Evolutionary conservation across 2,113 vertebrate species (phyloP), one percentile per base, ranked within the genome.

Genomic region (Pachyramphus minor): DNA sequence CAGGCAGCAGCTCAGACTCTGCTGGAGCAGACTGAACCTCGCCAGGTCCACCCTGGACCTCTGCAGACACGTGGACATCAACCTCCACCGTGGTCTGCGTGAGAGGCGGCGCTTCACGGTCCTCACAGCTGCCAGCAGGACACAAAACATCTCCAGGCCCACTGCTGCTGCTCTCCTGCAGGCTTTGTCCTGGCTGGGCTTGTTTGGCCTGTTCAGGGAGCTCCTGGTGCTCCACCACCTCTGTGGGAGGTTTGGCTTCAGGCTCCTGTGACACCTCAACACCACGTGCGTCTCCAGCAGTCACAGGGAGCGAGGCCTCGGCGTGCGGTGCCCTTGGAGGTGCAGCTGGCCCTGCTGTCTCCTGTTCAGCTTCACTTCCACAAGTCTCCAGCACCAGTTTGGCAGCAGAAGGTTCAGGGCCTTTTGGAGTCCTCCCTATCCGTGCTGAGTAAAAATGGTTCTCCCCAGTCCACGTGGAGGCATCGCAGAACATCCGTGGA

Each of bases 291-390:
- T 23, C 59, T 12, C 19, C 4, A 6, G 72, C 45, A 3, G 78
- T 3, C 8, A 0, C 35, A 13, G 39, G 4, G 16, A 12, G 6
- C 0, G 0, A 14, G 19, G 0, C 8, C 21, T 68, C 9, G 0
- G 44, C 0, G 1, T 3, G 9, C 22, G 4, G 49, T 1, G 23
- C n/a, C 8, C 1, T 3, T 1, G 3, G 47, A 41, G 42, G 4
- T 5, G 17, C 3, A 5, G 24, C 45, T 4, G 37, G 19, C 27
- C 25, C 27, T 50, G 33, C 37, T 14, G 2, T 2, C 23, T 89
- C 69, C 45, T 0, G 0, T 30, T 11, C 1, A 12, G 8, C 8
- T 1, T 81, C 50, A 1, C 23, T 33, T 9, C 22, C 72, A 47
- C 68, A 4, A 11, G 12, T 0, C 7, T 44, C 90, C 37, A 55